phyloP scores from a whole-genome alignment of 2,797 vertebrate genomes.

The Sciaenops ocellatus region DNA sequence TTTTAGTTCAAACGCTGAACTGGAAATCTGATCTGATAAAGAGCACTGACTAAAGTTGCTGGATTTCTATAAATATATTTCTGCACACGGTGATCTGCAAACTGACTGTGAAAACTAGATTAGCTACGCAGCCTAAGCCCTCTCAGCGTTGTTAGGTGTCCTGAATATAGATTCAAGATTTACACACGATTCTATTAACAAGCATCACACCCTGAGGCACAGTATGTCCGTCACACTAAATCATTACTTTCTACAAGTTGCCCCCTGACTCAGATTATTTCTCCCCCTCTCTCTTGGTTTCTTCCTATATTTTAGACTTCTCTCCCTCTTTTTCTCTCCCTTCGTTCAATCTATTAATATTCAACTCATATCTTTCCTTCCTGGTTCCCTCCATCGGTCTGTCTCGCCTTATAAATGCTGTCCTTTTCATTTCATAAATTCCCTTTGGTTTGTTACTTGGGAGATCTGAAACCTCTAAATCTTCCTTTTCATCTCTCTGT shows the following conservation, averaged over 20 bases:
- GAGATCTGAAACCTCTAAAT: slow-evolving; percentile 41
- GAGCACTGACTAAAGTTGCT: not conserved
- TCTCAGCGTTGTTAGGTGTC: slow-evolving; percentile 10
- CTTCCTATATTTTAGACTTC: not conserved
- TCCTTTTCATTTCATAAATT: slow-evolving; percentile 27
- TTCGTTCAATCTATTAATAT: not conserved
- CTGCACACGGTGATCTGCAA: slow-evolving; percentile 29
- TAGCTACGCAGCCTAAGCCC: slow-evolving; percentile 25
- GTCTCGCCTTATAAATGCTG: not conserved
- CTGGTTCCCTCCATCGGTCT: slow-evolving; percentile 2
- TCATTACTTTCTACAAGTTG: slow-evolving; percentile 40
- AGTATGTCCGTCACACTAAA: slow-evolving; percentile 18
- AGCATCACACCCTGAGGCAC: slow-evolving; percentile 22
- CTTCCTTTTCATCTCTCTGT: slow-evolving; percentile 21
- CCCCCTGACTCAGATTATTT: slow-evolving; percentile 3
- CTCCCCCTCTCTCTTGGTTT: not conserved
- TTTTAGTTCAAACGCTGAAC: not conserved
- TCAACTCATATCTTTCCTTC: not conserved
- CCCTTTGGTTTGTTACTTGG: slow-evolving; percentile 22
- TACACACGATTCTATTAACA: slow-evolving; percentile 17
- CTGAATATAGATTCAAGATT: slow-evolving; percentile 46
- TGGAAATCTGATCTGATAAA: not conserved
- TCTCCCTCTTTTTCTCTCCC: not conserved
- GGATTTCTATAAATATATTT: slow-evolving; percentile 3
- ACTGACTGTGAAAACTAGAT: slow-evolving; percentile 45